Conservation (phyloP, 2,797 vertebrate species). For the Thunnus albacares region DNA sequence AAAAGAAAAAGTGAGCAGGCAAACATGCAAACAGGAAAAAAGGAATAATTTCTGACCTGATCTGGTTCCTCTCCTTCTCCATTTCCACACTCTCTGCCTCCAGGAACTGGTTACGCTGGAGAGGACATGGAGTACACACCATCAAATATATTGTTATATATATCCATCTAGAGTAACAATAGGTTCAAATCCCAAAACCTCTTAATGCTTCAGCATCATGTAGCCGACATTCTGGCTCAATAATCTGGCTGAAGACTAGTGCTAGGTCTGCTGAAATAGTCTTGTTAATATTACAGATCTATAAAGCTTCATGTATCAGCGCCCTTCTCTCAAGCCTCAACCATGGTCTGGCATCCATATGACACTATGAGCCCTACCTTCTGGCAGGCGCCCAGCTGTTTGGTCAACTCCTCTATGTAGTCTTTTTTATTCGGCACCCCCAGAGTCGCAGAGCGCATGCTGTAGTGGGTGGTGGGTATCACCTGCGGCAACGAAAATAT, state of each 20-base stretch:
- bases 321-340: too few species aligned
- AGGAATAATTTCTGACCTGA: slow-evolving; percentile 69
- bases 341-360: not conserved
- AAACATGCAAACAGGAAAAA: not conserved
- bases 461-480: slow-evolving; percentile 60
- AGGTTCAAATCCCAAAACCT: not conserved
- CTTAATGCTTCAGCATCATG: not conserved
- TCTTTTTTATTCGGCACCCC: slow-evolving; percentile 77
- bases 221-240: not conserved
- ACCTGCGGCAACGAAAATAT: slow-evolving; percentile 31
- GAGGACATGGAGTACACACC: not conserved
- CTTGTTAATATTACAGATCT: not conserved
- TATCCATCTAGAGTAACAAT: not conserved
- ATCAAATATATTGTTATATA: not conserved
- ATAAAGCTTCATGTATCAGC: not conserved
- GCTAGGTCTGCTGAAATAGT: not conserved
- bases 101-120: slow-evolving; percentile 88
- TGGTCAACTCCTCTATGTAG: slow-evolving; percentile 87
- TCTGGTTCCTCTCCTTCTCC: slow-evolving; percentile 88
- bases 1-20: not conserved
- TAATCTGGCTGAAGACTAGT: not conserved
- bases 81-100: slow-evolving; percentile 87
- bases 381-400: slow-evolving; percentile 80
- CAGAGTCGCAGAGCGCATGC: slow-evolving; percentile 67
- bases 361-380: slow-evolving; percentile 62